Conservation (phyloP, 2,113 vertebrate species). For the Leuciscus idus region DNA sequence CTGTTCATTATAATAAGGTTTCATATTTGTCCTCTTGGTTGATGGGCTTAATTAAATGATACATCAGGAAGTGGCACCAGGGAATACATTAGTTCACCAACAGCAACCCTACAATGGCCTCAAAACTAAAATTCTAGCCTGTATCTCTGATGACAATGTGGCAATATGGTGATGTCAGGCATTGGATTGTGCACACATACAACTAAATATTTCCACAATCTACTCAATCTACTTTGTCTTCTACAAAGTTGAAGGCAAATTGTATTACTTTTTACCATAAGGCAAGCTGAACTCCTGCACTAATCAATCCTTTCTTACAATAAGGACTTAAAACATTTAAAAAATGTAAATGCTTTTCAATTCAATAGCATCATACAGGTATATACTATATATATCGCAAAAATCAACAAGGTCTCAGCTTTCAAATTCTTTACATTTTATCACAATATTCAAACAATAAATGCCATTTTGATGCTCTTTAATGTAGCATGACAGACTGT, state of each 20-base stretch:
- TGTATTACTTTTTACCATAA: not conserved
- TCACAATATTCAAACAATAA: too few species aligned
- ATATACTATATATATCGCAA: too few species aligned
- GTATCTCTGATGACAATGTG: not conserved
- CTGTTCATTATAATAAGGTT: conserved; percentile 11
- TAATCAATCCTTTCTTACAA: not conserved
- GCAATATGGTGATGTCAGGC: not conserved
- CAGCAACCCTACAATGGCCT: not conserved
- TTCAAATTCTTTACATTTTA: too few species aligned
- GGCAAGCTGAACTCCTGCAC: not conserved
- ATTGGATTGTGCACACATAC: not conserved
- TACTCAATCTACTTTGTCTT: not conserved
- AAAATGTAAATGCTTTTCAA: not conserved
- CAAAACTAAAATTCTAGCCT: not conserved
- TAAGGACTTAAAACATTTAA: not conserved
- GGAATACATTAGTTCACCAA: not conserved
- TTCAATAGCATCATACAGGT: not conserved
- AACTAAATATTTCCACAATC: not conserved
- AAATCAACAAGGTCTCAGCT: too few species aligned
- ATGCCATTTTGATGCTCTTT: too few species aligned
- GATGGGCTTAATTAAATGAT: not conserved
- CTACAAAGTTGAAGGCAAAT: too few species aligned
- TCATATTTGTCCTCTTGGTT: conserved; percentile 23
- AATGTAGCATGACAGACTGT: too few species aligned
- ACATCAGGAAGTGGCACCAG: not conserved